Percentiles rank a stretch among this genome's conserved stretches.
Evolutionary conservation across 2,888 invertebrate genomes (phyloP).

Genomic region (Pediacus dermestoides): DNA sequence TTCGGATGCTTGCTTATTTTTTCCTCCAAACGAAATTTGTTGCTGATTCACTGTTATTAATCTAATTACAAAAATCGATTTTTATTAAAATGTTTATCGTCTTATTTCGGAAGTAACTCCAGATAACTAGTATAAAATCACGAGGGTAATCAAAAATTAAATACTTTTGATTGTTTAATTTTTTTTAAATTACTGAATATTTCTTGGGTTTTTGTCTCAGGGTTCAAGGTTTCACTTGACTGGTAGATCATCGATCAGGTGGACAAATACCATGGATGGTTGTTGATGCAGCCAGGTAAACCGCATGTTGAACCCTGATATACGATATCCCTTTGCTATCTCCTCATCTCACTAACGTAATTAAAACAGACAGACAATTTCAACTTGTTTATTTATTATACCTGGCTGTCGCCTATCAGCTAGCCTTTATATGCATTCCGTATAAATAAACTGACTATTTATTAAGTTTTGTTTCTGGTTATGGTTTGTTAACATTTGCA

Average conservation of each 20-base stretch:
- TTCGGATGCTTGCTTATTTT: slow-evolving; percentile 4
- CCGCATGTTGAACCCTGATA: slow-evolving; percentile 31
- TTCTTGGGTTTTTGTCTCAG: no score
- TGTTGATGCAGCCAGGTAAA: slow-evolving; percentile 6
- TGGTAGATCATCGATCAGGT: slow-evolving; percentile 1
- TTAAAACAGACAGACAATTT: slow-evolving; percentile 48
- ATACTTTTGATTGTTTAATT: no score
- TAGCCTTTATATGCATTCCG: no score
- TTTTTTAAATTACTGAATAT: no score
- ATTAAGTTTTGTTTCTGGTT: no score
- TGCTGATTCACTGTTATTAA: slow-evolving; percentile 22
- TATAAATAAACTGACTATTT: no score
- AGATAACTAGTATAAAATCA: no score
- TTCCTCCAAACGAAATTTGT: slow-evolving; percentile 10
- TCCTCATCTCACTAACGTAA: slow-evolving; percentile 47
- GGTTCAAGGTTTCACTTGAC: no score
- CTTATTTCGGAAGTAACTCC: no score
- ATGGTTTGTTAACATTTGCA: no score
- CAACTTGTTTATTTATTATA: slow-evolving; percentile 43
- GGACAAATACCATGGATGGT: slow-evolving; percentile 2
- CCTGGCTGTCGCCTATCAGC: no score
- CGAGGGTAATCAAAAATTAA: no score
- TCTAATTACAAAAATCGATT: slow-evolving; percentile 24
- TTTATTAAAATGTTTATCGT: slow-evolving; percentile 3
- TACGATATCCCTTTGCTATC: slow-evolving; percentile 43